Evolutionary conservation across 1,140 invertebrate species (phyloP), one percentile per base, ranked within the genome.

Genomic region (Carposina sasakii): DNA sequence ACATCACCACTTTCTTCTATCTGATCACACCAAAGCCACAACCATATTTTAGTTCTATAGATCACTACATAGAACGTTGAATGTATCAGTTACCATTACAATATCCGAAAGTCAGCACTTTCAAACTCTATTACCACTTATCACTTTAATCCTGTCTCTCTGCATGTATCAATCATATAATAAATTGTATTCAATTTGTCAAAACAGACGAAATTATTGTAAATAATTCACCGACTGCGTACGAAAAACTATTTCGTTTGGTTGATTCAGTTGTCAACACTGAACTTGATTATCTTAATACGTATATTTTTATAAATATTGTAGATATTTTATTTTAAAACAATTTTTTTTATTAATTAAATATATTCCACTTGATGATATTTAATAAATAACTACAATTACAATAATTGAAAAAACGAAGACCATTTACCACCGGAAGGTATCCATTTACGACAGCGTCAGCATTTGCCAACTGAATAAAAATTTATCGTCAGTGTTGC

Each of bases 181-280:
- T n/a, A n/a, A n/a, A n/a, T n/a, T n/a, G n/a, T n/a, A n/a, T n/a
- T n/a, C n/a, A 24, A 71, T 70, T 77, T 77, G 71, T 76, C 72
- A 81, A 75, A 79, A 71, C 65, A 72, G 63, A 74, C 63, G 71
- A 78, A 83, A 79, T 81, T 81, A 81, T 62, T 75, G 79, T 81
- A 84, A 84, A 84, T 84, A 84, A 48, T 47, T 78, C 73, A 81
- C 77, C 79, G 79, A 84, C 75, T 79, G 74, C 79, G 75, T 79
- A 83, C 72, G 72, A 83, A 71, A 79, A 76, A n/a, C n/a, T n/a
- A n/a, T 70, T 76, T 76, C 67, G 55, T 59, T 65, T 43, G 53
- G 37, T 37, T 51, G 44, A 36, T 68, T 55, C 44, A 39, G 64
- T 47, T 83, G 76, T 75, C 54, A 83, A 55, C 54, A 66, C 57